Evolutionary conservation across 2,888 invertebrate species (phyloP).

Genomic region (Sialis fuliginosa): DNA sequence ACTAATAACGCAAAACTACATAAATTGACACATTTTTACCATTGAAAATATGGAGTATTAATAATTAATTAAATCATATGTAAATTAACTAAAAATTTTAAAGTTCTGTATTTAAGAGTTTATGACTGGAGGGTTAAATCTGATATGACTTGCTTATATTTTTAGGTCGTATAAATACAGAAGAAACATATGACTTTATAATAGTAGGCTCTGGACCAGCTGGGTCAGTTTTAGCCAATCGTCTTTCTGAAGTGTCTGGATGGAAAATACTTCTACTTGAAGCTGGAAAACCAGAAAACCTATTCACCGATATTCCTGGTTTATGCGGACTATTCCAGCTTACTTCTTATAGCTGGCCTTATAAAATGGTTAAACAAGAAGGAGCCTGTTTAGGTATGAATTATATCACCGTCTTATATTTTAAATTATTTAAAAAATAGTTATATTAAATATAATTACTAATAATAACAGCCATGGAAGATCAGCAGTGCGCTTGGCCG

Average conservation of each 20-base stretch:
- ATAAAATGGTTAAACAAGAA: slow-evolving; percentile 35
- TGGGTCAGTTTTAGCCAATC: slow-evolving; percentile 50
- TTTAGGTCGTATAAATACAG: slow-evolving; percentile 2
- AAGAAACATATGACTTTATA: slow-evolving; percentile 39
- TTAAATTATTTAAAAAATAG: no score
- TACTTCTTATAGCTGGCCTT: slow-evolving; percentile 41
- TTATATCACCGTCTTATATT: no score
- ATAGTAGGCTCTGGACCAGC: slow-evolving; percentile 53
- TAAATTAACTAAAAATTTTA: no score
- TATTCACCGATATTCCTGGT: slow-evolving; percentile 33
- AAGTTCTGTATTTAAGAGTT: no score
- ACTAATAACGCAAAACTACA: no score
- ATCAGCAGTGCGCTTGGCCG: slow-evolving; percentile 28
- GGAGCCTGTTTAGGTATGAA: slow-evolving; percentile 28
- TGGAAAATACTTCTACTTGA: slow-evolving; percentile 48
- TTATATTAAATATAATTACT: neutral
- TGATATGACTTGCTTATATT: no score
- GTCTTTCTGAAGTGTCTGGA: slow-evolving; percentile 41
- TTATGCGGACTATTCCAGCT: slow-evolving; percentile 33
- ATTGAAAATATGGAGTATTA: no score
- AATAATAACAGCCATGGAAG: slow-evolving; percentile 14
- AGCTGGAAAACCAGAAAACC: slow-evolving; percentile 34
- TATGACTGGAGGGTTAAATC: no score
- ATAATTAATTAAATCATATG: no score
- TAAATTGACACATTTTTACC: no score